Evolutionary conservation across 2,113 vertebrate species (phyloP).

Genomic region (pig (Sus scrofa)): DNA sequence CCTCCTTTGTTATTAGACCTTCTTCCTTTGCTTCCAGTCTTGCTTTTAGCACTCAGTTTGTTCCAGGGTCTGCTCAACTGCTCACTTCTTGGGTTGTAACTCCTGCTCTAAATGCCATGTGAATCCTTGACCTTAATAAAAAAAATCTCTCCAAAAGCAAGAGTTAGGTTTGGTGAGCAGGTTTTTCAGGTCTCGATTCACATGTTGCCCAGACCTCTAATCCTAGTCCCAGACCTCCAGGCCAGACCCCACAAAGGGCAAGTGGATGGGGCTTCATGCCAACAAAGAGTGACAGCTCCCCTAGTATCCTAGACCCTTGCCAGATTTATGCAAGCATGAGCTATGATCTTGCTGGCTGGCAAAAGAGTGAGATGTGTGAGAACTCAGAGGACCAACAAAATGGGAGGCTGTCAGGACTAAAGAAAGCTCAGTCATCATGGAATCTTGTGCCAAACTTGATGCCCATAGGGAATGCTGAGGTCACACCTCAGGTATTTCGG

Average conservation of each 20-base stretch:
- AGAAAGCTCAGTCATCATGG: neutral
- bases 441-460: slow-evolving; percentile 12
- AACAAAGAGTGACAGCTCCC: neutral
- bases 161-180: neutral
- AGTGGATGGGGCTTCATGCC: too few species aligned
- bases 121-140: neutral
- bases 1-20: neutral
- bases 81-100: neutral
- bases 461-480: slow-evolving; percentile 8
- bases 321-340: neutral
- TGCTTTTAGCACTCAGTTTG: neutral
- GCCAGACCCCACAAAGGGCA: neutral
- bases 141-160: neutral
- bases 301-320: neutral
- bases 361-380: neutral
- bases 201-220: neutral
- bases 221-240: neutral
- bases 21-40: neutral
- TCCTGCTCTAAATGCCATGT: neutral
- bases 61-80: neutral
- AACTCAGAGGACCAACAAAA: slow-evolving; percentile 28
- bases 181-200: neutral
- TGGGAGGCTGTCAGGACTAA: neutral
- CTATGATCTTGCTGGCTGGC: slow-evolving; percentile 2
- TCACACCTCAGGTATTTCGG: neutral